Evolutionary conservation across 1,140 invertebrate genomes (phyloP), one percentile per base, ranked within the genome.

Genomic region (Harlomillsia oculata): DNA sequence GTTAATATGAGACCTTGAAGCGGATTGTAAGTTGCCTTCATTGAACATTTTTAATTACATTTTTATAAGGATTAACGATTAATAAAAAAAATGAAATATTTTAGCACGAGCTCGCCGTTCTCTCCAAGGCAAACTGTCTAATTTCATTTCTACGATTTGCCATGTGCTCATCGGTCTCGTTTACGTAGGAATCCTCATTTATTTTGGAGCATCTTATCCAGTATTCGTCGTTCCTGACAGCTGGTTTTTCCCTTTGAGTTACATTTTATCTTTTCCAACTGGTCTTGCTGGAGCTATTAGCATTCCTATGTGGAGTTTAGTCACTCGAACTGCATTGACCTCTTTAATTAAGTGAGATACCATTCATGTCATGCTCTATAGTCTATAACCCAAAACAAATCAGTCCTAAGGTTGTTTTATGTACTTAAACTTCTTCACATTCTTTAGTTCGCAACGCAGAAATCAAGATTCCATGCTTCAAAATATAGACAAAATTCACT

Each of bases 1-100:
- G 48, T 77, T 0, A n/a, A 69, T 72, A 39, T 66, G 64, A 53
- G 67, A 72, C 57, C 59, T 75, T 16, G 71, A 72, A 58, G 67
- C 71, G 30, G 68, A 70, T 68, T 60, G 72, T 72, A 70, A 69
- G 46, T 53, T 28, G 36, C 18, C 32, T 52, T 26, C 43, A 40
- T 25, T 44, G 16, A 26, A 13, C 34, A 52, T 34, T 52, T 13
- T 20, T 34, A 43, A 20, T 37, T 18, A 25, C 3, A 44, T 21
- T 45, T 43, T n/a, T 53, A 28, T 30, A 30, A 2, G 4, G 23
- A 41, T 16, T n/a, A n/a, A n/a, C n/a, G n/a, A n/a, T n/a, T n/a
- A n/a, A n/a, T n/a, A n/a, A n/a, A n/a, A n/a, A n/a, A 50, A 21
- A 39, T 40, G 43, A 20, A 30, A 29, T 34, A 4, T 44, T 52